Evolutionary conservation across 2,113 vertebrate species (phyloP), one percentile per base, ranked within the genome.

Genomic region (Hirundichthys speculiger): DNA sequence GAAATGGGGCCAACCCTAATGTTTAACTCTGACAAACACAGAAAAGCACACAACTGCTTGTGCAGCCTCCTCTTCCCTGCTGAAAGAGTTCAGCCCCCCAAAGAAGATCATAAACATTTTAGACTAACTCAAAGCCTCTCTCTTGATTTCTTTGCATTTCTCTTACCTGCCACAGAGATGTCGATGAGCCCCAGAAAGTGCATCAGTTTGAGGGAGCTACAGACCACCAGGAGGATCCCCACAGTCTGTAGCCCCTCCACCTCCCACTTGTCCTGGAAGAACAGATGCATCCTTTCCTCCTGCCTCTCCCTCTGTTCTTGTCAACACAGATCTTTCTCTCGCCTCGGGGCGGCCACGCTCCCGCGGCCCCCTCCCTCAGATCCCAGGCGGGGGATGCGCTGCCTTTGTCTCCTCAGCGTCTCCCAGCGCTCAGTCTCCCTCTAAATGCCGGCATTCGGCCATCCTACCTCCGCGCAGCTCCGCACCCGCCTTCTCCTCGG

Each of bases 101-200:
- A 41, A 15, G 58, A 48, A 12, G 34, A 30, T 40, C 62, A 64
- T 61, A 61, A 67, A 82, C 60, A 69, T 58, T 74, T 52, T 34
- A n/a, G 54, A 64, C 49, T 46, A 43, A 46, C 45, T 73, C 42
- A 0, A 7, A 15, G 34, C 47, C 49, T 20, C 45, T 62, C 41
- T 50, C 24, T n/a, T 27, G 38, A 42, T 65, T 64, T 12, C 56
- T 63, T 46, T 50, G 57, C 49, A 25, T 73, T 69, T 70, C 43
- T 75, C 88, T 91, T 90, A 92, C 90, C 90, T 91, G 70, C 46
- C 60, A 69, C 54, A 20, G 92, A 79, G 69, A 94, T 62, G 86
- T 93, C 92, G 87, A 94, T 94, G 52, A 94, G 87, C 67, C 92
- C 93, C 69, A 94, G 79, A 85, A 94, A 93, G 82, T 93, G 92